Conservation (phyloP, 2,797 vertebrate species). For the Cynopterus sphinx region DNA sequence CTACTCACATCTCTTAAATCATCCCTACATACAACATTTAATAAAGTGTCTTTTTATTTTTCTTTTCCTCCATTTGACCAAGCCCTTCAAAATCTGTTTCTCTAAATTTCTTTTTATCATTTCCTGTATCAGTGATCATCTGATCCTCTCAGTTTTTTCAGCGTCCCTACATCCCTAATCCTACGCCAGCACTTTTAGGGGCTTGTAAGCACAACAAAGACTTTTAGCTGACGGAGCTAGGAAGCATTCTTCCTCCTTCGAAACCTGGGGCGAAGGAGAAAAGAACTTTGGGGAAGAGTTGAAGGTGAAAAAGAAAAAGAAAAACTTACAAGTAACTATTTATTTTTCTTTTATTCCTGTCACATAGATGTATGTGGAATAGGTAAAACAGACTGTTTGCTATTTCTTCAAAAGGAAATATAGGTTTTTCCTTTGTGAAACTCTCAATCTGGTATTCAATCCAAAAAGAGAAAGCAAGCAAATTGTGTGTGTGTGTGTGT, state of each 20-base stretch:
- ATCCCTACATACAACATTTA: not conserved
- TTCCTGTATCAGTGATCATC: not conserved
- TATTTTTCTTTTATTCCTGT: not conserved
- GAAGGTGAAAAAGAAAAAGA: not conserved
- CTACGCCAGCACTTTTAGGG: not conserved
- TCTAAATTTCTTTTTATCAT: not conserved
- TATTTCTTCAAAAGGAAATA: constrained; percentile 6
- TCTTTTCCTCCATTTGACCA: not conserved
- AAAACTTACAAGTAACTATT: not conserved
- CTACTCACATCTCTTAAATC: not conserved
- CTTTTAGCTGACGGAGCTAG: not conserved
- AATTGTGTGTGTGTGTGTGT: no score
- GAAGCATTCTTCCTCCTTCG: not conserved
- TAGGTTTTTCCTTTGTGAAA: not conserved
- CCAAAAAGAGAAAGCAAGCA: not conserved
- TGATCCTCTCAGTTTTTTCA: not conserved
- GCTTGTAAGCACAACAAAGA: not conserved
- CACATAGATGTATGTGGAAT: not conserved
- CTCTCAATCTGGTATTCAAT: not conserved
- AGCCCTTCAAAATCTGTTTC: not conserved
- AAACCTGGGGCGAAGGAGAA: not conserved
- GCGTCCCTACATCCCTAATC: not conserved
- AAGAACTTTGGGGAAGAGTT: not conserved
- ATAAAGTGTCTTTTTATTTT: not conserved
- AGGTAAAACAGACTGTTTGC: not conserved